Conservation (phyloP, 2,797 vertebrate genomes). For the Etheostoma nigrum region DNA sequence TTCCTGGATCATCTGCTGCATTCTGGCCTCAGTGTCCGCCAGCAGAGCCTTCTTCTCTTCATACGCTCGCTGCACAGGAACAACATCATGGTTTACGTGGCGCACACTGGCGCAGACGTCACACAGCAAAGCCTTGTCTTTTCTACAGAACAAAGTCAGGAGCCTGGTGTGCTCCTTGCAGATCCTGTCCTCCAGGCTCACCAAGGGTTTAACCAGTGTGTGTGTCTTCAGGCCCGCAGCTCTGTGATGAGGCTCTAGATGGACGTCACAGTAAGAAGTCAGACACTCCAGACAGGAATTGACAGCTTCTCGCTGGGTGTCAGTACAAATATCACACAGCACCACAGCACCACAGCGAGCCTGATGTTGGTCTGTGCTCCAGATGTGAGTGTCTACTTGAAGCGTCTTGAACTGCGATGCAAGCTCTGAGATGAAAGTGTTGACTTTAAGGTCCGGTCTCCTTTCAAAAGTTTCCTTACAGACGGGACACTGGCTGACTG, state of each 20-base stretch:
- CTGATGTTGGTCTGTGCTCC: background rate
- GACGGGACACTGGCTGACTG: constrained; percentile 55
- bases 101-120: constrained; percentile 25
- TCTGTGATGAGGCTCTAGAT: constrained; percentile 61
- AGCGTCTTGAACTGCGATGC: constrained; percentile 40
- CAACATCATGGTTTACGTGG: constrained; percentile 18
- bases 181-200: constrained; percentile 36
- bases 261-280: constrained; percentile 62
- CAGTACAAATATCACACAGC: constrained; percentile 61
- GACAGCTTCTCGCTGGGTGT: constrained; percentile 43
- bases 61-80: constrained; percentile 21
- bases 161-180: constrained; percentile 54
- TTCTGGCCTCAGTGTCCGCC: constrained; percentile 4
- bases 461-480: constrained; percentile 55
- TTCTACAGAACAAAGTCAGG: constrained; percentile 40
- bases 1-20: constrained; percentile 59
- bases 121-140: constrained; percentile 57
- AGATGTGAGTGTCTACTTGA: background rate
- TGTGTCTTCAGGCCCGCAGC: constrained; percentile 62
- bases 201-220: constrained; percentile 45
- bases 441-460: constrained; percentile 70
- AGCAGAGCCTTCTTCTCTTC: constrained; percentile 22
- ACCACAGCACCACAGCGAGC: background rate
- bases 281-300: constrained; percentile 72
- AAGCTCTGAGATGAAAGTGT: constrained; percentile 70